A percentile compares a stretch with the other conserved stretches of the same genome.
phyloP scores from a whole-genome alignment of 2,888 invertebrate species.

The Agonopterix subpropinquella region DNA sequence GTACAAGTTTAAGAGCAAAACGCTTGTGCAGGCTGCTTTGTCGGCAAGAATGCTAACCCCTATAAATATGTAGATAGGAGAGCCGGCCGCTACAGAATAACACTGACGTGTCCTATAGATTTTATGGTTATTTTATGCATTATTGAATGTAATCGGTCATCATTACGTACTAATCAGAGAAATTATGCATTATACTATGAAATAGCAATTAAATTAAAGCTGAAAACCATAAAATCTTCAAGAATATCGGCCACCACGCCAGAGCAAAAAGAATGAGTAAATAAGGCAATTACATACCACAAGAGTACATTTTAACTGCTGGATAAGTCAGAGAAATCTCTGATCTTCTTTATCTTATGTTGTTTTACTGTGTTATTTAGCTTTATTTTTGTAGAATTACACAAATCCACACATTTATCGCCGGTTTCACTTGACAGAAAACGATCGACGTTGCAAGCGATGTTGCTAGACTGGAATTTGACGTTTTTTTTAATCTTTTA shows the following conservation, averaged over 20 bases:
- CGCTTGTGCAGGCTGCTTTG: too few species aligned
- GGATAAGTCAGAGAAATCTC: conserved; percentile 18
- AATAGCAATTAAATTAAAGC: conserved; percentile 3
- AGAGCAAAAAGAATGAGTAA: conserved; percentile 9
- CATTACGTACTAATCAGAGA: neutral
- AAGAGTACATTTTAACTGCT: conserved; percentile 33
- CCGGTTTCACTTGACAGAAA: conserved; percentile 45
- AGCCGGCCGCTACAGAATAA: conserved; percentile 7
- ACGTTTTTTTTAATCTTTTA: neutral
- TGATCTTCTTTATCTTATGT: conserved; percentile 11
- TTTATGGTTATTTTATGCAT: conserved; percentile 4
- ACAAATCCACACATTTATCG: conserved; percentile 9
- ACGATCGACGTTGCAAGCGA: conserved; percentile 49
- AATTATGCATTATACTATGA: neutral
- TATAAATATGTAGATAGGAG: neutral
- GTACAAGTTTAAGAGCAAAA: too few species aligned
- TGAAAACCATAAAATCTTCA: neutral
- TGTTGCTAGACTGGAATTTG: conserved; percentile 18
- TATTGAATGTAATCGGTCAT: neutral
- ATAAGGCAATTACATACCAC: conserved; percentile 31
- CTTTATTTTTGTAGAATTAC: conserved; percentile 15
- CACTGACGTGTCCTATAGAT: conserved; percentile 51
- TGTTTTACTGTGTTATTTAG: conserved; percentile 10
- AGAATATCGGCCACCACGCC: conserved; percentile 6
- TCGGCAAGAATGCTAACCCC: too few species aligned